phyloP scores from a whole-genome alignment of 2,888 invertebrate species.

The Drosophila robusta region DNA sequence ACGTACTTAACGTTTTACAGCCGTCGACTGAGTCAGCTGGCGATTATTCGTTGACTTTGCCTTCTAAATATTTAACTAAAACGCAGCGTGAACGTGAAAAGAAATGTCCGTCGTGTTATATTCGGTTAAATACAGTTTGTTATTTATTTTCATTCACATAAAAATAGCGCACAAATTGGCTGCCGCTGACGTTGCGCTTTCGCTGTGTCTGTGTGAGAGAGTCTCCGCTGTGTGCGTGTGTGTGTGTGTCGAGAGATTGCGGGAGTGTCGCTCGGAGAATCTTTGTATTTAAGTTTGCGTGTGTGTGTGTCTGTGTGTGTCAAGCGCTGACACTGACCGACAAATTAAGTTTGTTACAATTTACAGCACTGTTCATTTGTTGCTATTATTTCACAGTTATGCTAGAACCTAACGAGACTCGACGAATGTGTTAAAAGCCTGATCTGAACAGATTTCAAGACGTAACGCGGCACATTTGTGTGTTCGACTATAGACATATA shows the following conservation, averaged over 20 bases:
- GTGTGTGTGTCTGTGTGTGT: background rate
- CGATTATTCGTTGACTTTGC: conserved; percentile 16
- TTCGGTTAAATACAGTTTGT: conserved; percentile 35
- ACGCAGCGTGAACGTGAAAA: conserved; percentile 34
- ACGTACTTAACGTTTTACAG: conserved; percentile 8
- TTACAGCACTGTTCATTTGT: conserved; percentile 32
- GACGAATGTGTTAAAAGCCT: conserved; percentile 31
- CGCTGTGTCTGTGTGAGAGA: conserved; percentile 1
- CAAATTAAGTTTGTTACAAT: conserved; percentile 50
- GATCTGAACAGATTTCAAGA: background rate
- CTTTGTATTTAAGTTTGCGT: background rate
- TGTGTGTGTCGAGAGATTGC: conserved; percentile 3
- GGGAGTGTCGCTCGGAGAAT: conserved; percentile 1
- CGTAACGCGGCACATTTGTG: conserved; percentile 45
- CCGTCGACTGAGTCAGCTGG: conserved; percentile 2
- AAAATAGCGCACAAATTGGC: conserved; percentile 77
- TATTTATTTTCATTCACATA: conserved; percentile 71
- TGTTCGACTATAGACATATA: background rate
- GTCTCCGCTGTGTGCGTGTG: conserved; percentile 4
- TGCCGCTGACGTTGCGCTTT: conserved; percentile 46
- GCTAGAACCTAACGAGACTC: conserved; percentile 48
- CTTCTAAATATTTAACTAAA: conserved; percentile 25
- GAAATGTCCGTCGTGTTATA: conserved; percentile 33
- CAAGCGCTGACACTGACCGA: conserved; percentile 66
- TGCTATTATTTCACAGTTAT: conserved; percentile 16